These are phyloP conservation scores for Apotomis capreana DNA, from an alignment of 2,888 invertebrate genomes.

Conservation along the genomic window DNA sequence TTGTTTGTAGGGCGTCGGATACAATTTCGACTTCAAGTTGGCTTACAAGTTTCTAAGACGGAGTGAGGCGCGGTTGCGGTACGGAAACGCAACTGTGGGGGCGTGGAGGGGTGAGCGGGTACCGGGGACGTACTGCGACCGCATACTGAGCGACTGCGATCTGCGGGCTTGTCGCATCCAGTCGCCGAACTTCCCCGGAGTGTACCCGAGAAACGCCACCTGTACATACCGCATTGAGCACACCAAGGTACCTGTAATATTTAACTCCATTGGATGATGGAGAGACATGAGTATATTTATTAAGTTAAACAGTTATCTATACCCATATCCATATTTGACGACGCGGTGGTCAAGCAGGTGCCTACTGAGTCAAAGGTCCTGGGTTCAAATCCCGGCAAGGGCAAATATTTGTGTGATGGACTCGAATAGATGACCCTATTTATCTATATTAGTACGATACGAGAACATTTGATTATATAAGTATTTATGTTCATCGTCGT, in stretches of 20 bases:
- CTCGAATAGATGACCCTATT: no score
- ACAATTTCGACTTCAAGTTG: conserved; percentile 92
- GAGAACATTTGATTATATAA: no score
- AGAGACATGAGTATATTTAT: no score
- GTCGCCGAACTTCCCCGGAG: conserved; percentile 95
- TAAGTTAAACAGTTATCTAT: no score
- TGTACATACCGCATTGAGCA: conserved; percentile 90
- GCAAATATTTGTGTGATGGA: no score
- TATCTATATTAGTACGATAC: no score
- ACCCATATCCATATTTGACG: no score
- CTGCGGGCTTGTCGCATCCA: conserved; percentile 88
- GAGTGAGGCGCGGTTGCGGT: conserved; percentile 89
- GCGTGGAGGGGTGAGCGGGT: conserved; percentile 91
- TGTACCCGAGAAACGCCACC: conserved; percentile 93
- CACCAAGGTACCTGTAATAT: conserved; percentile 69
- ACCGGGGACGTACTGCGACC: conserved; percentile 90
- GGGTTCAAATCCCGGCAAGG: no score
- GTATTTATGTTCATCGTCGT: no score
- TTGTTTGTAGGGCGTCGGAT: conserved; percentile 86
- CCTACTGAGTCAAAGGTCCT: no score
- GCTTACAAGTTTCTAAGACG: conserved; percentile 92
- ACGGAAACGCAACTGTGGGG: conserved; percentile 88
- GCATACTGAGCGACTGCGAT: conserved; percentile 90
- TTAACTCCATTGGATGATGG: background rate
- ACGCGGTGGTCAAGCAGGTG: no score